Evolutionary conservation across 1,140 invertebrate species (phyloP).

Genomic region (Parasteatoda tepidariorum): DNA sequence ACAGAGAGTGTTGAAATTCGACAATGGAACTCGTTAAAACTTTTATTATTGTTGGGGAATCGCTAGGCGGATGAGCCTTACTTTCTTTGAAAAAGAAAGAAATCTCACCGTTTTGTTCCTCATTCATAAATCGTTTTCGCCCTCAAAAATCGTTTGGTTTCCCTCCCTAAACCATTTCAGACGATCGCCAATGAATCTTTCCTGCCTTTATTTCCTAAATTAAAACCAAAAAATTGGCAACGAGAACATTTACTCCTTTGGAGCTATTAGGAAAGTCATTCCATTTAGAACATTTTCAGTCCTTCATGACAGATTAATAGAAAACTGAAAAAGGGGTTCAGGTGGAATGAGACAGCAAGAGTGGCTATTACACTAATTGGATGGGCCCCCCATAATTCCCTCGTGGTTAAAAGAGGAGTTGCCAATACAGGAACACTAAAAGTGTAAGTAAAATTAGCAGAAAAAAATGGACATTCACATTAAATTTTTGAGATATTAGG

Average conservation of each 20-base stretch:
- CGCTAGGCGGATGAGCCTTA: neutral
- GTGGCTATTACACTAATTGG: conserved; percentile 56
- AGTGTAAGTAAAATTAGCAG: neutral
- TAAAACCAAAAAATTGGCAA: conserved; percentile 26
- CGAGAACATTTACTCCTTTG: conserved; percentile 21
- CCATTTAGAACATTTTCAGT: conserved; percentile 17
- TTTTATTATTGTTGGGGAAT: conserved; percentile 40
- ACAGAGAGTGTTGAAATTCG: neutral
- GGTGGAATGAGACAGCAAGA: conserved; percentile 24
- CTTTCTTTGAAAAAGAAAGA: conserved; percentile 12
- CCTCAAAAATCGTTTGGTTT: neutral
- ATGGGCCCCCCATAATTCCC: conserved; percentile 24
- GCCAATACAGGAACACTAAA: conserved; percentile 1
- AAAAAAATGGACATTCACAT: neutral
- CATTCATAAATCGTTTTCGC: conserved; percentile 33
- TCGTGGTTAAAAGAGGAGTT: neutral
- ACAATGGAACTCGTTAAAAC: conserved; percentile 39
- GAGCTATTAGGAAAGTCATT: conserved; percentile 53
- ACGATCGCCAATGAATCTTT: conserved; percentile 37
- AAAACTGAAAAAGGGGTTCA: conserved; percentile 18
- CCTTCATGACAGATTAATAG: conserved; percentile 59
- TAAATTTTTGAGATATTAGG: neutral
- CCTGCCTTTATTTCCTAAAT: conserved; percentile 26
- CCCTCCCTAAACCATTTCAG: conserved; percentile 15
- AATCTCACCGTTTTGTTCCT: conserved; percentile 41